phyloP scores from a whole-genome alignment of 2,888 invertebrate genomes.

The Clostera curtula region DNA sequence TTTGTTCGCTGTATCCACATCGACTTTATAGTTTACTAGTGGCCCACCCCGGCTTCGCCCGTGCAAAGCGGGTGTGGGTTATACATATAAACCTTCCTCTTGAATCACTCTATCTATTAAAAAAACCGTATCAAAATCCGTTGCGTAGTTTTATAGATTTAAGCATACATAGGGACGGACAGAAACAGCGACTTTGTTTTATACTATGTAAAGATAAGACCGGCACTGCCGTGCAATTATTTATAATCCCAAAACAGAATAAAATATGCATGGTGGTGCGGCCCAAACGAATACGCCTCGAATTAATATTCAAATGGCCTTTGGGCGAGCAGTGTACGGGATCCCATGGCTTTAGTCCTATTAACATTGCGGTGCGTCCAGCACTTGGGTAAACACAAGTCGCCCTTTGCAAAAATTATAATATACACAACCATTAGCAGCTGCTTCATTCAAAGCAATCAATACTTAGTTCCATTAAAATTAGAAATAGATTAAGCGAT shows the following conservation, averaged over 20 bases:
- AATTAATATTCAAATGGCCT: conserved; percentile 68
- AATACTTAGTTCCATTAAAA: conserved; percentile 28
- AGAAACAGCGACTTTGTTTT: too few species aligned
- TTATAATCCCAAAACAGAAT: conserved; percentile 44
- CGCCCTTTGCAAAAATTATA: conserved; percentile 34
- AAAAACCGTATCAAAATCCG: too few species aligned
- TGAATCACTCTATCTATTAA: too few species aligned
- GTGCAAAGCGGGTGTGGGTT: too few species aligned
- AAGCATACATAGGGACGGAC: too few species aligned
- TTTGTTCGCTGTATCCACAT: conserved; percentile 23
- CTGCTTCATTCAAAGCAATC: conserved; percentile 32
- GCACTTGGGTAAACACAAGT: conserved; percentile 34
- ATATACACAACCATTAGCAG: conserved; percentile 35
- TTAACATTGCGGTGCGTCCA: conserved; percentile 44
- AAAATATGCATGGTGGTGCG: conserved; percentile 46
- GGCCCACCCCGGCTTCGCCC: too few species aligned
- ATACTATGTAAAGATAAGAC: too few species aligned
- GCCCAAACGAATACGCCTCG: conserved; percentile 42
- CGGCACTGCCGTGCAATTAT: too few species aligned
- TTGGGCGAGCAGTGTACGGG: conserved; percentile 43
- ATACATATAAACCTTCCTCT: too few species aligned
- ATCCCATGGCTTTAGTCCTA: conserved; percentile 51
- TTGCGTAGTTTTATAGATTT: too few species aligned
- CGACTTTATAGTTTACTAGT: conserved; percentile 28
- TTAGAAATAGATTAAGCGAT: conserved; percentile 53